These are phyloP conservation scores for Cochlearius cochlearius DNA, from an alignment of 2,113 vertebrate genomes.

Conservation along the genomic window DNA sequence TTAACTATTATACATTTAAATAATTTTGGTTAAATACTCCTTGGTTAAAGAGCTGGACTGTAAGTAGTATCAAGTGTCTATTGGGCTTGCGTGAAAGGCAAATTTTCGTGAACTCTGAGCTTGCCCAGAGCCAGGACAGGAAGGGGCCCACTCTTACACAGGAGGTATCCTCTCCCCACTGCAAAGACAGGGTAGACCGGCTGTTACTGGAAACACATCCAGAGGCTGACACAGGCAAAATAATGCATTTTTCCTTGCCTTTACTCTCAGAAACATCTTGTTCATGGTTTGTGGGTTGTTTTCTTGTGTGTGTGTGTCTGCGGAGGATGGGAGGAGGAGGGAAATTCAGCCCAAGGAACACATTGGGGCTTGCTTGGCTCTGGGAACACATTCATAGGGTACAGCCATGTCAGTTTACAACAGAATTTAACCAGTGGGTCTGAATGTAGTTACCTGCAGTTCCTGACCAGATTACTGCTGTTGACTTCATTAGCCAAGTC, in stretches of 20 bases:
- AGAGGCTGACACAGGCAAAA: neutral
- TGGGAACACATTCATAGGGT: neutral
- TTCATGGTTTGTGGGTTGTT: neutral
- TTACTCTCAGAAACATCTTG: neutral
- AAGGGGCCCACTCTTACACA: neutral
- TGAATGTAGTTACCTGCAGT: neutral
- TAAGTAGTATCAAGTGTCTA: neutral
- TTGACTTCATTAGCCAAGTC: neutral
- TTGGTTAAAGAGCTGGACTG: neutral
- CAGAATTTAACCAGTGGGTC: neutral
- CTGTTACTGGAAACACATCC: neutral
- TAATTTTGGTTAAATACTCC: neutral
- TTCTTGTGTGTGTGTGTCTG: neutral
- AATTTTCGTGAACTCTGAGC: neutral
- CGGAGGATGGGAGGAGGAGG: neutral
- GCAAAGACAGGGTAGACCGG: accelerated
- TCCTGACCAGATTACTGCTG: neutral
- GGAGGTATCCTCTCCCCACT: neutral
- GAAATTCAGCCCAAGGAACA: neutral
- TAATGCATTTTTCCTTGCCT: neutral
- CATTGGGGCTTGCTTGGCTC: neutral
- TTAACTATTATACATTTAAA: neutral
- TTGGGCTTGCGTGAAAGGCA: neutral
- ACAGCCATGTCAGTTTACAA: neutral
- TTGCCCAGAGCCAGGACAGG: neutral